Conservation (phyloP, 1,140 invertebrate genomes). For the Dolichoris vasculosae region DNA sequence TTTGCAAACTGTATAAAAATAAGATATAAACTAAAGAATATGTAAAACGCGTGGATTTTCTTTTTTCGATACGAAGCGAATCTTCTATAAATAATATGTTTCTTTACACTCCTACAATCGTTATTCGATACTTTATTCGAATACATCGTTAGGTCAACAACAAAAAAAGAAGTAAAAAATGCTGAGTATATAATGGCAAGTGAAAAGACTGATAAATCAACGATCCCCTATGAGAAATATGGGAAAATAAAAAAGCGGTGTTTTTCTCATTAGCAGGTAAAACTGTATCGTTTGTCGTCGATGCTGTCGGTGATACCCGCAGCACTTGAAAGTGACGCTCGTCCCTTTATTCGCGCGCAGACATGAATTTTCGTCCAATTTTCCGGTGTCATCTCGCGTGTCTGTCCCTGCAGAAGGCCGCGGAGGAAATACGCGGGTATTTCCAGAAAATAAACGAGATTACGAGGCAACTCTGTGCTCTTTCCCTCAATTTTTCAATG, state of each 20-base stretch:
- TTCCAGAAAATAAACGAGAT: constrained; percentile 44
- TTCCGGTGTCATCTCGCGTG: constrained; percentile 34
- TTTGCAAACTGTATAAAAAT: not conserved
- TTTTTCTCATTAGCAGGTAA: not conserved
- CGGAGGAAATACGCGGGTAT: not conserved
- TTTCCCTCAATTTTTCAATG: constrained; percentile 51
- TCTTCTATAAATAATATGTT: not conserved
- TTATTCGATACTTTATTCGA: not conserved
- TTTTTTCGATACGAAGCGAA: not conserved
- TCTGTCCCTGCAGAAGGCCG: not conserved
- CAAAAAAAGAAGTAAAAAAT: not conserved
- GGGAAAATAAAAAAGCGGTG: not conserved
- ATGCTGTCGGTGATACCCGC: not conserved
- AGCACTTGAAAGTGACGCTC: not conserved
- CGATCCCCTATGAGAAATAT: not conserved
- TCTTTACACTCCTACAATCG: not conserved
- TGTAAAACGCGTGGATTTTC: not conserved
- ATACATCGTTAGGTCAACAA: not conserved
- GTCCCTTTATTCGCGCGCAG: too few species aligned
- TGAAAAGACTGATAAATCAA: constrained; percentile 25
- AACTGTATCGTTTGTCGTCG: not conserved
- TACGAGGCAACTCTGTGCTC: not conserved
- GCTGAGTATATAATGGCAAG: not conserved
- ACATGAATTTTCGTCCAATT: constrained; percentile 29
- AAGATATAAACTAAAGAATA: not conserved